These are phyloP conservation scores for Nemotelus nigrinus DNA, from an alignment of 2,888 invertebrate genomes.

Conservation along the genomic window DNA sequence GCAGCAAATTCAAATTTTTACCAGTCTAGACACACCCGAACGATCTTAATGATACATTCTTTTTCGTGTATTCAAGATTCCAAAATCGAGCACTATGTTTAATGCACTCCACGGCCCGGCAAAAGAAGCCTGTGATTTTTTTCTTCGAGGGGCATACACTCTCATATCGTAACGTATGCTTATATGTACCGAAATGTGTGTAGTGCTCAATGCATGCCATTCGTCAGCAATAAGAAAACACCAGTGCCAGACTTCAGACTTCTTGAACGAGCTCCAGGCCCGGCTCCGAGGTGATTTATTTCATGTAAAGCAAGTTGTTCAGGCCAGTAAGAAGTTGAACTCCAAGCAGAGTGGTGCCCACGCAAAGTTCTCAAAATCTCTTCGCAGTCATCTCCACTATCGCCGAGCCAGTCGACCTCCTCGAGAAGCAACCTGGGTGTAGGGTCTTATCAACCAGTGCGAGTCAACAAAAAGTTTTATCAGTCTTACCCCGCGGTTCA, in stretches of 20 bases:
- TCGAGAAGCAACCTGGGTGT: conserved; percentile 2
- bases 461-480: conserved; percentile 26
- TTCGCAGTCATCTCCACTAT: conserved; percentile 25
- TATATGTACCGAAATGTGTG: conserved; percentile 9
- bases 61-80: neutral
- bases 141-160: neutral
- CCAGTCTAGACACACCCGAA: neutral
- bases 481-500: conserved; percentile 31
- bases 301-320: conserved; percentile 47
- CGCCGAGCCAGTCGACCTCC: conserved; percentile 31
- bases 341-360: conserved; percentile 44
- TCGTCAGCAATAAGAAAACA: conserved; percentile 20
- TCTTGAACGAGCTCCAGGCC: conserved; percentile 15
- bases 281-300: conserved; percentile 48
- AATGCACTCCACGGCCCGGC: conserved; percentile 24
- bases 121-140: conserved; percentile 30
- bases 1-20: neutral
- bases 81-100: conserved; percentile 20
- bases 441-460: conserved; percentile 31
- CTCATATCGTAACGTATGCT: neutral
- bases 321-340: conserved; percentile 49
- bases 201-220: conserved; percentile 23
- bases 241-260: conserved; percentile 22
- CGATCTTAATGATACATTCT: neutral
- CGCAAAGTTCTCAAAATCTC: conserved; percentile 23